phyloP scores from a whole-genome alignment of 2,888 invertebrate species.

The Hirtodrosophila cameraria region DNA sequence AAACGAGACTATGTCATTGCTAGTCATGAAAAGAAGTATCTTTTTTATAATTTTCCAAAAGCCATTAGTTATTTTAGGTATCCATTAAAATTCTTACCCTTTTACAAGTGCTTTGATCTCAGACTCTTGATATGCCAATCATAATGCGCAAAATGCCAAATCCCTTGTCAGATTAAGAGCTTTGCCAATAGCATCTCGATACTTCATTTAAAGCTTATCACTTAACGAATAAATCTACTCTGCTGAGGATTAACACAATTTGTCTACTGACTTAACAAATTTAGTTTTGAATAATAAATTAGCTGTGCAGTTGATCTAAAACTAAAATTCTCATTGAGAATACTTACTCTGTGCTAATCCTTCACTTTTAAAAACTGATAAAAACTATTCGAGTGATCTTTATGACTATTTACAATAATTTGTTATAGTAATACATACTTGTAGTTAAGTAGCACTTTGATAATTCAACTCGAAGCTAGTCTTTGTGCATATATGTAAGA shows the following conservation, averaged over 20 bases:
- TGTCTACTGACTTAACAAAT: conserved; percentile 10
- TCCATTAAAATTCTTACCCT: conserved; percentile 9
- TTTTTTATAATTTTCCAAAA: conserved; percentile 10
- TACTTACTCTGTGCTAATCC: too few relatives aligned
- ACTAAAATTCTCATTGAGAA: too few relatives aligned
- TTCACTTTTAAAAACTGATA: too few relatives aligned
- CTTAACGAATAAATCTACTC: conserved; percentile 25
- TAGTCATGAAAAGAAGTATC: not conserved
- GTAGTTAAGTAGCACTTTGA: too few relatives aligned
- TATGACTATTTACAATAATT: too few relatives aligned
- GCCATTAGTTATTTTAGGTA: conserved; percentile 35
- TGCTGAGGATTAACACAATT: conserved; percentile 1
- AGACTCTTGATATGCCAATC: conserved; percentile 58
- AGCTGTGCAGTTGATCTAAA: too few relatives aligned
- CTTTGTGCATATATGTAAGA: too few relatives aligned
- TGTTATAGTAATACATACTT: too few relatives aligned
- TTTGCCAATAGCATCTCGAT: conserved; percentile 37
- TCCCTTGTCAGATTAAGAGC: conserved; percentile 58
- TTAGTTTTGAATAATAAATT: not conserved
- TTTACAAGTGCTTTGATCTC: conserved; percentile 48
- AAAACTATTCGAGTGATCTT: too few relatives aligned
- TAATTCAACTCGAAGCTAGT: too few relatives aligned
- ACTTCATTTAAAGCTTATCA: conserved; percentile 49
- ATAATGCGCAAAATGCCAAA: conserved; percentile 56
- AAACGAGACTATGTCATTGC: not conserved